These are phyloP conservation scores for Diceros bicornis DNA, from an alignment of 2,797 vertebrate genomes.

Conservation along the genomic window DNA sequence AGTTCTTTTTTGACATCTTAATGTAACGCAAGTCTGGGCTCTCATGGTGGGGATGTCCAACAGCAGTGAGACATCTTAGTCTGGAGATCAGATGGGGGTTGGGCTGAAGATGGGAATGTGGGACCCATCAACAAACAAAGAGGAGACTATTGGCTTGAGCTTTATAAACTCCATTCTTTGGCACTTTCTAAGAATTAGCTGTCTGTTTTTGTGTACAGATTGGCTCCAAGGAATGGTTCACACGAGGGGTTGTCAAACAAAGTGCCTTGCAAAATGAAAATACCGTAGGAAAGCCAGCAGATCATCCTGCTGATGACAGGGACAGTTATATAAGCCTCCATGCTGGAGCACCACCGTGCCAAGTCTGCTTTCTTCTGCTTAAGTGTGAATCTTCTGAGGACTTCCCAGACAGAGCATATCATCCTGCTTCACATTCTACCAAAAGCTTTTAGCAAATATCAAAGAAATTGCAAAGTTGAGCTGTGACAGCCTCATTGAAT, in stretches of 20 bases:
- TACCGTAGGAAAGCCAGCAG: neutral
- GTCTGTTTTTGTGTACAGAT: neutral
- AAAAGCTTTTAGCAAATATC: slow-evolving; percentile 34
- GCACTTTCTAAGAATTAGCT: slow-evolving; percentile 7
- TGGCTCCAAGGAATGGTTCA: slow-evolving; percentile 22
- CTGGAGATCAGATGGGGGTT: neutral
- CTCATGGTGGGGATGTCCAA: accelerated
- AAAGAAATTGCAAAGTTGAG: neutral
- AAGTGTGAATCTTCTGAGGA: neutral
- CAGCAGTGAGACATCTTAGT: accelerated
- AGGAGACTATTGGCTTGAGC: neutral
- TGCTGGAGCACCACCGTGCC: neutral
- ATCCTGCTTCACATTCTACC: neutral
- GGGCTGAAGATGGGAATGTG: neutral
- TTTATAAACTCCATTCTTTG: neutral
- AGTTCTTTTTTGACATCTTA: neutral
- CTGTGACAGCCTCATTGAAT: neutral
- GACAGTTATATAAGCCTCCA: neutral
- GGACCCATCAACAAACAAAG: neutral
- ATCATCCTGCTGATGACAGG: neutral
- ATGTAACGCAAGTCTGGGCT: neutral
- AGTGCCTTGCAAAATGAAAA: neutral
- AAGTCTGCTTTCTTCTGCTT: neutral
- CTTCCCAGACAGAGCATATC: neutral
- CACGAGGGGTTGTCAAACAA: slow-evolving; percentile 50